Base-by-base conservation (phyloP, 2,888 invertebrate genomes). In the Chloroclysta siterata region DNA sequence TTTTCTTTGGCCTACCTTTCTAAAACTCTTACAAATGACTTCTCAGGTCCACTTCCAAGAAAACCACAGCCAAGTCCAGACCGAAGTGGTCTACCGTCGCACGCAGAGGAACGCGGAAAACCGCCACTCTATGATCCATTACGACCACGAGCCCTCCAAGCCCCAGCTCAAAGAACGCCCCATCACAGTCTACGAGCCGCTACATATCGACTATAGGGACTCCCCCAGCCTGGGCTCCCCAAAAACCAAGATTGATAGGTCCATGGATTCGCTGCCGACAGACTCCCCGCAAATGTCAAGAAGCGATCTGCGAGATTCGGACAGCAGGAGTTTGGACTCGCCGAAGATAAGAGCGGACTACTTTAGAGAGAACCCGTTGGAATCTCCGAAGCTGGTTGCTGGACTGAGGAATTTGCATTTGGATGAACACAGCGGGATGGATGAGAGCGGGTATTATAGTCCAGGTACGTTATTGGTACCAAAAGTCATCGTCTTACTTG, bases 121-220 rank as follows among this genome's bases (percentile, higher is more conserved):
- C 75, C 87, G 93, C 0, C 93, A 93, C 72, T 93, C 93, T n/a
- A 93, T 93, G 93, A 93, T 93, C 66, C 93, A 93, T 42, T 93
- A 91, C 72, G 93, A 93, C 73, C 92, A 93, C 63, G 90, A 92
- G 48, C 69, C 84, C 0, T 75, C 85, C 7, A 91, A 90, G 59
- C 90, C 93, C 0, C 84, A 85, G 59, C 79, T 93, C 0, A 91
- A 87, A 75, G 92, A 93, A 71, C 79, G 93, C 0, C 93, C 93
- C 0, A 79, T 87, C 1, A 92, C 93, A 0, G 93, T 93, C 2
- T 93, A 92, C 65, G 93, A 93, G 66, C 93, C 93, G 0, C 62
- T 92, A 15, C 93, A 92, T 56, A 65, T 91, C n/a, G 91, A 90
- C 68, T 93, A 91, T 58, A 79, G 91, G 70, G 90, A 91, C 41